These are phyloP conservation scores for Helicoverpa armigera DNA, from an alignment of 1,140 invertebrate genomes.

Conservation along the genomic window DNA sequence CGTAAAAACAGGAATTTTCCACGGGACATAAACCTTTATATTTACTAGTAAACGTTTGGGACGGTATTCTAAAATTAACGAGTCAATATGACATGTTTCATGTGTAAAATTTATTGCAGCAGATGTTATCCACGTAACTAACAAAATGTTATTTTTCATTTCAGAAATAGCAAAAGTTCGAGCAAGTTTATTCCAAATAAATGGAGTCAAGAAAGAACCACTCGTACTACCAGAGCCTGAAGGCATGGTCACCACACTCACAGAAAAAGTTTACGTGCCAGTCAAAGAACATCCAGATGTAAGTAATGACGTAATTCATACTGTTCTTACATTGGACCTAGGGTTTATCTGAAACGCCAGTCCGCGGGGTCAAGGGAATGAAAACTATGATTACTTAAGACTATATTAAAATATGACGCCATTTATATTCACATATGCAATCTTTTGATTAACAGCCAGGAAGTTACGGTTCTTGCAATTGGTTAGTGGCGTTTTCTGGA, in stretches of 20 bases:
- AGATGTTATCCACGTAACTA: conserved; percentile 61
- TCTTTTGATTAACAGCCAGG: not conserved
- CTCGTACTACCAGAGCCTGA: conserved; percentile 97
- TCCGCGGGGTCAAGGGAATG: conserved; percentile 28
- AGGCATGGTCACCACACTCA: conserved; percentile 96
- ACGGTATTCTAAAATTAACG: conserved; percentile 69
- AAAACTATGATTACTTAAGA: conserved; percentile 22
- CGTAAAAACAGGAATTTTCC: conserved; percentile 63
- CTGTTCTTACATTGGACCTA: conserved; percentile 18
- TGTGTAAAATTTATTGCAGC: conserved; percentile 67
- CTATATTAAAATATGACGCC: conserved; percentile 27
- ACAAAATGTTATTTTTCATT: conserved; percentile 84
- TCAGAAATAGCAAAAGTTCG: conserved; percentile 99
- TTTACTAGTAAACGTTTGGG: conserved; percentile 67
- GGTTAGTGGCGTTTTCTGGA: not conserved
- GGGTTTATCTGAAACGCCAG: conserved; percentile 22
- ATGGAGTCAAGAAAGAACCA: conserved; percentile 97
- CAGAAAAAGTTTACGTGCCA: conserved; percentile 99
- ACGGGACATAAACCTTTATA: conserved; percentile 74
- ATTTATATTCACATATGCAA: not conserved
- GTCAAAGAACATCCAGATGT: conserved; percentile 99
- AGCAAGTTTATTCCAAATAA: conserved; percentile 99
- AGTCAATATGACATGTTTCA: conserved; percentile 68
- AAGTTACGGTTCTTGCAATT: not conserved
- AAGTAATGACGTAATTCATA: conserved; percentile 87